These are phyloP conservation scores for Maccullochella peelii DNA, from an alignment of 2,113 vertebrate species.

Conservation along the genomic window DNA sequence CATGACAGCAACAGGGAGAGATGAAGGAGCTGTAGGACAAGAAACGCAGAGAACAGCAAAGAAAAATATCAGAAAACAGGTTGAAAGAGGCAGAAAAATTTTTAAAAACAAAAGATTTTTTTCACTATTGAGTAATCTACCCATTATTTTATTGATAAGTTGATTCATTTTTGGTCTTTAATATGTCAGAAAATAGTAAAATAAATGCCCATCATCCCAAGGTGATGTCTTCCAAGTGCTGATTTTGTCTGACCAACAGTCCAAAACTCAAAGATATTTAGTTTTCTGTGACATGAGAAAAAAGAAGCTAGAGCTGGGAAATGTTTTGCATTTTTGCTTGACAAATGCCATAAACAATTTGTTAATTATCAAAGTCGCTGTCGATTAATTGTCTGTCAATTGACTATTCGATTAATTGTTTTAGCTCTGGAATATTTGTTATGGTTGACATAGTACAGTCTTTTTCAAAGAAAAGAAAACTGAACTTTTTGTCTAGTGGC, in stretches of 20 bases:
- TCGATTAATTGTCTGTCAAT: background rate
- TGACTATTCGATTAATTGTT: background rate
- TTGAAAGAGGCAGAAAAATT: background rate
- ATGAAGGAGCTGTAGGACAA: slow-evolving; percentile 4
- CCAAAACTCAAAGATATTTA: background rate
- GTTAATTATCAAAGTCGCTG: background rate
- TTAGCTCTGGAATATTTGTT: background rate
- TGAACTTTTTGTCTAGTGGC: no score
- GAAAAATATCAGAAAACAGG: slow-evolving; percentile 9
- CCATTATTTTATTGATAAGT: background rate
- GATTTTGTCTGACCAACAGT: background rate
- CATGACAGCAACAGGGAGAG: background rate
- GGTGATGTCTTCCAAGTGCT: background rate
- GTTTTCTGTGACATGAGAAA: background rate
- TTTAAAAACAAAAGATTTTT: background rate
- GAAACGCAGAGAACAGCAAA: background rate
- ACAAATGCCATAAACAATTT: background rate
- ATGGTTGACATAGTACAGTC: no score
- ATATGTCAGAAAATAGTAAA: background rate
- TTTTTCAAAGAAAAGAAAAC: no score
- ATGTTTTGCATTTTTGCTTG: background rate
- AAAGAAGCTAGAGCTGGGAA: background rate
- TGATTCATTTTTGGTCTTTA: background rate
- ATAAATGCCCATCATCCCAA: background rate
- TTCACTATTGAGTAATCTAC: background rate